Base-by-base conservation (phyloP, 2,888 invertebrate genomes). In the Pegoplata infirma region DNA sequence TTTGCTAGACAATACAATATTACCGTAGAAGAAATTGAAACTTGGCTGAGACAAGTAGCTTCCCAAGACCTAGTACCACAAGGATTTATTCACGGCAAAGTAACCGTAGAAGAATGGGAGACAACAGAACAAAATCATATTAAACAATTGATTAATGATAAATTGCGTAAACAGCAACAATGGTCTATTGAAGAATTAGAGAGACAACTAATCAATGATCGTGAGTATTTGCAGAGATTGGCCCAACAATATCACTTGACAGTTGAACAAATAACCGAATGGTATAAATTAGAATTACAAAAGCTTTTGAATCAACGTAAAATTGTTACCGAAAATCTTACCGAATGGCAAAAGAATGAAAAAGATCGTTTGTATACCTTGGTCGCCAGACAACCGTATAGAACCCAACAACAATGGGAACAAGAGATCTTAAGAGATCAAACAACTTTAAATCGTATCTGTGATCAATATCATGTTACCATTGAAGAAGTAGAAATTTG, bases 171-270 rank as follows among this genome's bases (percentile, higher is more conserved):
- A 4, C 83, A 83, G 14, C 85, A 84, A 8, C 83, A 84, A 25
- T 88, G 87, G 87, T 87, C 87, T 28, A 82, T 87, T 5, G 88
- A 88, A 40, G 89, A 89, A 68, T 74, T 89, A 7, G 84, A 85
- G 63, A 68, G 86, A 2, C 84, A 84, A 25, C 73, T 89, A 56
- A 61, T 80, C 1, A 82, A 84, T 10, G 87, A 88, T 68, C 83
- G 81, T 2, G 79, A 77, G 8, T 86, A 83, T 66, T 53, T 87
- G 23, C 82, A 84, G 28, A 83, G 84, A 0, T 74, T 87, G 7
- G 79, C 82, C 3, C 81, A 77, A 5, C 84, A 87, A 16, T 88
- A 88, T 64, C 84, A 84, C 7, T 77, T 88, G 1, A 84, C 82
- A 8, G 71, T 85, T 0, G 85, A 87, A 19, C 82, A 86, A 58